Base-by-base conservation (phyloP, 1,140 invertebrate genomes). In the Ooceraea biroi region DNA sequence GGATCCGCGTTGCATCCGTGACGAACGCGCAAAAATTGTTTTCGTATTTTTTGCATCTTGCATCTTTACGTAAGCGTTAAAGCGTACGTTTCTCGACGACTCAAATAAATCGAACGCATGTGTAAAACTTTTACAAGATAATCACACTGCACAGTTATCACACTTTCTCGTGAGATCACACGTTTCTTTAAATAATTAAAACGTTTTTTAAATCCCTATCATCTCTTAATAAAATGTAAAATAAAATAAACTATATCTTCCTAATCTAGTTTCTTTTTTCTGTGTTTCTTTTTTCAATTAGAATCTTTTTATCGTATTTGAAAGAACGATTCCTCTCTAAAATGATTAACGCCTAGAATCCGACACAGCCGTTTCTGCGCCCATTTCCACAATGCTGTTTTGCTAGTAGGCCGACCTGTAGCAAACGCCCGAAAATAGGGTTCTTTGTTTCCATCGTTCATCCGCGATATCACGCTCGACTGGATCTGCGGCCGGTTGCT, bases 401-500 rank as follows among this genome's bases (percentile, higher is more conserved):
- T 63, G n/a, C 19, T 50, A 52, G 17, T 17, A 46, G 27, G 19
- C 1, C 77, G 25, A 72, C 77, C 66, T 41, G 8, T n/a, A 17
- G 14, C 46, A 30, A 60, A 48, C 72, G n/a, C 41, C 46, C 72
- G 57, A 50, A 65, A 55, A n/a, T 52, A 30, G 71, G 58, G 58
- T 74, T 65, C 80, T 83, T 83, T 83, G 80, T 83, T 74, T 83
- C 46, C 80, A 74, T 44, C 71, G 46, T 66, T 76, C 65, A 41
- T 73, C 27, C 48, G 58, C 73, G 86, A 88, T 87, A 88, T 88
- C 84, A 25, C 68, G 61, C 60, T 66, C 57, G 55, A 74, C 41
- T 61, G 82, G 69, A 82, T 88, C 30, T 72, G 65, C 69, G 86
- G 71, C 60, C 22, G 30, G 68, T 48, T 48, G 72, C 65, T 69